A percentile compares a stretch with the other conserved stretches of the same genome.
These are phyloP conservation scores for Phaedon cochleariae DNA, from an alignment of 2,888 invertebrate genomes.

Conservation along the genomic window DNA sequence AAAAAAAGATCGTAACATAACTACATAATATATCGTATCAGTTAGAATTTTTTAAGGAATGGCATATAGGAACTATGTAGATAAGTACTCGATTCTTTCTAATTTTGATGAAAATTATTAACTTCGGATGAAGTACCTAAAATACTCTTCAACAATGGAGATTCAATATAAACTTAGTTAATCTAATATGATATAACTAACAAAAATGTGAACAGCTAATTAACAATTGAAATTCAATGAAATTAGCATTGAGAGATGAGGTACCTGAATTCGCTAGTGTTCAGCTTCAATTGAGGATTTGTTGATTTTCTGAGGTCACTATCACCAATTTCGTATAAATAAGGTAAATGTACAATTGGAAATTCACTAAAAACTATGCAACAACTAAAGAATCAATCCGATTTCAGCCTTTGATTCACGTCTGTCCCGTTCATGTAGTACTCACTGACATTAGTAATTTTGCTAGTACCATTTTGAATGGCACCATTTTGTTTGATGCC, in stretches of 20 bases:
- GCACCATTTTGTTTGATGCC: conserved; percentile 23
- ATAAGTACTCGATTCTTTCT: no score
- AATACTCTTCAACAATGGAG: no score
- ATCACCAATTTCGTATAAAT: conserved; percentile 1
- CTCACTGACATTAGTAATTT: conserved; percentile 59
- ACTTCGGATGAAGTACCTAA: no score
- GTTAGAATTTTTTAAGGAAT: no score
- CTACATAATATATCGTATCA: no score
- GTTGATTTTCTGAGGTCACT: not conserved
- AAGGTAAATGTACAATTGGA: not conserved
- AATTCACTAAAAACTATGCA: conserved; percentile 25
- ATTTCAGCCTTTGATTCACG: conserved; percentile 54
- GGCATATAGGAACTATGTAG: no score
- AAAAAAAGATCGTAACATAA: no score
- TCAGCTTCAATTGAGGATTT: not conserved
- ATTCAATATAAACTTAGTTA: no score
- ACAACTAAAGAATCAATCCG: conserved; percentile 49
- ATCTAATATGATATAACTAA: no score
- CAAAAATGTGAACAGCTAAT: no score
- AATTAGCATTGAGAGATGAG: not conserved
- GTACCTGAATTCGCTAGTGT: not conserved
- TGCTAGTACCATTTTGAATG: conserved; percentile 35
- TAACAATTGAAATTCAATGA: no score
- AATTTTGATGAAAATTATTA: no score
- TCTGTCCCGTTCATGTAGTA: conserved; percentile 64